Conservation (phyloP, 2,113 vertebrate species). For the Hippocampus zosterae region DNA sequence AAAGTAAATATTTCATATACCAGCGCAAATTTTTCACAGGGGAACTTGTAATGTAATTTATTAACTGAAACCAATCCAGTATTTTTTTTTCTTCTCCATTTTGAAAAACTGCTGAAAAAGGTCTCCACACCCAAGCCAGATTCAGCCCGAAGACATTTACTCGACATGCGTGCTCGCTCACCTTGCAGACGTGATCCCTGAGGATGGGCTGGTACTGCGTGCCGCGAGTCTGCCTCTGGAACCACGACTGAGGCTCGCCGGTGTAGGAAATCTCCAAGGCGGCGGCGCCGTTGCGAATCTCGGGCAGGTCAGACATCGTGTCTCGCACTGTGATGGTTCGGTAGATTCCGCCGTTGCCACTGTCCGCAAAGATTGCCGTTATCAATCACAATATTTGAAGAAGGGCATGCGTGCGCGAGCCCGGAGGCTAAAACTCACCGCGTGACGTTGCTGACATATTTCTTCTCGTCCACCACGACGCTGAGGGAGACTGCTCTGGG, state of each 20-base stretch:
- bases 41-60: too few relatives aligned
- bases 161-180: constrained; percentile 33
- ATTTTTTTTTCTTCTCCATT: too few relatives aligned
- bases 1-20: too few relatives aligned
- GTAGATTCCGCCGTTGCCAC: constrained; percentile 86
- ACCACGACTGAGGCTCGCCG: constrained; percentile 96
- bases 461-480: constrained; percentile 90
- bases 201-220: constrained; percentile 97
- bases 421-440: constrained; percentile 66
- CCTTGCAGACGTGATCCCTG: constrained; percentile 96
- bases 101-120: too few relatives aligned
- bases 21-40: too few relatives aligned
- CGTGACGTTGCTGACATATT: constrained; percentile 89
- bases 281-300: constrained; percentile 87
- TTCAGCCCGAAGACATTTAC: too few relatives aligned
- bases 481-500: constrained; percentile 89
- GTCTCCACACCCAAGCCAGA: too few relatives aligned
- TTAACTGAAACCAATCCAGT: too few relatives aligned
- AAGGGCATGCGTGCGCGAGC: too few relatives aligned
- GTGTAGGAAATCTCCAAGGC: constrained; percentile 91
- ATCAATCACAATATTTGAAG: neutral
- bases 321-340: constrained; percentile 94
- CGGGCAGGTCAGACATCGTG: constrained; percentile 93
- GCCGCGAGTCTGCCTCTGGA: constrained; percentile 93
- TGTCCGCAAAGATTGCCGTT: constrained; percentile 37